phyloP scores from a whole-genome alignment of 2,113 vertebrate species.

The western clawed frog (Xenopus tropicalis) region UCB_Xtro_10.0 CM004449.2:105297001-105297500 shows the following conservation, averaged over 20 bases:
- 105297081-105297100: too few relatives aligned
- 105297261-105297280: neutral
- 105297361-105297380: neutral
- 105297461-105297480: too few relatives aligned
- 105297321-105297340: neutral
- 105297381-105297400: neutral
- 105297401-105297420: neutral
- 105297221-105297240: neutral
- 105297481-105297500: too few relatives aligned
- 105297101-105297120: neutral
- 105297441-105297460: too few relatives aligned
- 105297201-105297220: neutral
- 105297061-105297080: too few relatives aligned
- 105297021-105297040: too few relatives aligned
- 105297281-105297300: neutral
- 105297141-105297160: neutral
- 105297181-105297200: slow-evolving; percentile 3
- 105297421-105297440: too few relatives aligned
- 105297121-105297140: neutral
- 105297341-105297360: neutral
- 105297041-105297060: too few relatives aligned
- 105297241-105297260: slow-evolving; percentile 3
- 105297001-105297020: too few relatives aligned
- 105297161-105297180: neutral
- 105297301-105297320: neutral